Conservation (phyloP, 2,797 vertebrate species). For the Lepilemur septentrionalis region DNA sequence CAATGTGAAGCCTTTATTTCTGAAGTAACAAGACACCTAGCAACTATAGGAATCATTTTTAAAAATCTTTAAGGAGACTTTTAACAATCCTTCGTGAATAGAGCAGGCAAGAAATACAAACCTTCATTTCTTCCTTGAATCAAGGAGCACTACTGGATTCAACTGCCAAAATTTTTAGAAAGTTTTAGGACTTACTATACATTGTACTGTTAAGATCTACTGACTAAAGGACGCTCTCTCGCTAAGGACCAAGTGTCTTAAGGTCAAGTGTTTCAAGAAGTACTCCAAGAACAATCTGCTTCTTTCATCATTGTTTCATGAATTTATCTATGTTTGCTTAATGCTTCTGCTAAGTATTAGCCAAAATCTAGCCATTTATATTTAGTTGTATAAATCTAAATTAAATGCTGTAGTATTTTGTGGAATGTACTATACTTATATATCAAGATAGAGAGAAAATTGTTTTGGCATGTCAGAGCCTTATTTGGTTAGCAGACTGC, state of each 20-base stretch:
- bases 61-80: conserved; percentile 83
- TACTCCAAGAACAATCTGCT: conserved; percentile 83
- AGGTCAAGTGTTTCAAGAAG: conserved; percentile 86
- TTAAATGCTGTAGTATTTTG: conserved; percentile 86
- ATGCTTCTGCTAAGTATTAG: conserved; percentile 85
- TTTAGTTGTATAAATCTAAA: conserved; percentile 86
- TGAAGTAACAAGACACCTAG: conserved; percentile 90
- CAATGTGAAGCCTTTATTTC: conserved; percentile 93
- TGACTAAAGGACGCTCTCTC: conserved; percentile 88
- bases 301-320: conserved; percentile 82
- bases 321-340: conserved; percentile 85
- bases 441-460: conserved; percentile 81
- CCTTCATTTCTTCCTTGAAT: conserved; percentile 97
- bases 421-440: conserved; percentile 80
- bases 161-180: conserved; percentile 86
- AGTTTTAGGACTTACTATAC: conserved; percentile 86
- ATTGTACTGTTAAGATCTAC: conserved; percentile 88
- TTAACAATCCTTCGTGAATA: conserved; percentile 88
- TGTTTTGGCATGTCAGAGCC: conserved; percentile 85
- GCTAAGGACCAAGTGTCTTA: conserved; percentile 85
- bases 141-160: conserved; percentile 94
- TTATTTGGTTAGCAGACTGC: conserved; percentile 87
- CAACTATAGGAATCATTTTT: conserved; percentile 89
- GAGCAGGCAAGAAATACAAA: conserved; percentile 90
- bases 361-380: conserved; percentile 82